Base-by-base conservation (phyloP, 1,140 invertebrate species). In the Sitodiplosis mosellana region DNA sequence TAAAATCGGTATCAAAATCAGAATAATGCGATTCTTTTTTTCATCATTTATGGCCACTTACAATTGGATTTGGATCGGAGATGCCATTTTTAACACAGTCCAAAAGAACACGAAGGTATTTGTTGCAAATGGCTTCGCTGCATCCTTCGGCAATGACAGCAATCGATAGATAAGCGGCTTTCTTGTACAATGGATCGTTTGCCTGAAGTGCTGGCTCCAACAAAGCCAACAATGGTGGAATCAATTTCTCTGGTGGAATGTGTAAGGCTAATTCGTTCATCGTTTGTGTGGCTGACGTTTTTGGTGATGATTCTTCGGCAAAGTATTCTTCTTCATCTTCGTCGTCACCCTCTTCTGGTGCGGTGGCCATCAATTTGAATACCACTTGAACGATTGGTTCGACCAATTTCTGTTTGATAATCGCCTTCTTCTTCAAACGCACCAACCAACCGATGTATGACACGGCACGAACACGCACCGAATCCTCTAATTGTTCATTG, bases 101-200 rank as follows among this genome's bases (percentile, higher is more conserved):
- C 11, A 87, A 56, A 59, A 86, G 79, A 4, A 70, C 63, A 52
- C 80, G 67, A 11, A 88, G 61, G 56, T 81, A 85, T 63, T 83
- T 84, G 19, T 65, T 66, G 47, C 77, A 69, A 12, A 89, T 78
- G 45, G 77, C 74, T 53, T 87, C 83, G 0, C 81, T 71, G 63
- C 84, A 88, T 1, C 86, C 85, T 66, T 89, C 85, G 8, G 80
- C 77, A 42, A 85, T 64, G 38, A 86, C 77, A 33, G 81, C 83
- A 55, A 88, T 69, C 14, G 78, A 68, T 14, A 86, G 59, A 59
- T 79, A 87, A 2, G 78, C 76, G 12, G 80, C 83, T 56, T 80
- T 80, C 47, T 80, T 73, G 0, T 66, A 66, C 46, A 75, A 71
- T 7, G 73, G 60, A 52, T 83, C 69, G 2, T 52, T 42, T 14